Evolutionary conservation across 1,140 invertebrate genomes (phyloP).

Genomic region (Physella acuta): DNA sequence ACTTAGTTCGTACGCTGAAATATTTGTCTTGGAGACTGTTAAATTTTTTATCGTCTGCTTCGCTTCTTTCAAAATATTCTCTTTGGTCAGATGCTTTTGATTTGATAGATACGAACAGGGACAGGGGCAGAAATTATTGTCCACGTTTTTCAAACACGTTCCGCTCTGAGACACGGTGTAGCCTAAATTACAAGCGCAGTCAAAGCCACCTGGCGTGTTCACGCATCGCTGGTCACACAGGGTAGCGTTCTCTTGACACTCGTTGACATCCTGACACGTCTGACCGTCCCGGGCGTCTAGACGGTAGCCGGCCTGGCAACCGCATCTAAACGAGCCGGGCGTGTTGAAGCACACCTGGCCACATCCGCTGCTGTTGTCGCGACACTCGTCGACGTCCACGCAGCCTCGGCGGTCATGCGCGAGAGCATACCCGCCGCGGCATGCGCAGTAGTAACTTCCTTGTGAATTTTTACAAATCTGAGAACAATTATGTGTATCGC

Average conservation of each 20-base stretch:
- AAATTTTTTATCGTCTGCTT: too few species aligned
- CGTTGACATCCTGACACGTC: conserved; percentile 18
- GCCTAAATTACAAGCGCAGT: conserved; percentile 10
- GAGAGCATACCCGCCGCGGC: not conserved
- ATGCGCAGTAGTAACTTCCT: not conserved
- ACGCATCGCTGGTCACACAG: not conserved
- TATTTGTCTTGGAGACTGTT: too few species aligned
- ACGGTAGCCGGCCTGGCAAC: conserved; percentile 24
- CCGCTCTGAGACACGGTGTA: too few species aligned
- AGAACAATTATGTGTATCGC: not conserved
- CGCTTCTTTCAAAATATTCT: too few species aligned
- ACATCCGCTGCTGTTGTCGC: conserved; percentile 19
- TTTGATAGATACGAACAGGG: too few species aligned
- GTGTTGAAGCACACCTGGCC: conserved; percentile 17
- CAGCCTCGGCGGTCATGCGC: not conserved
- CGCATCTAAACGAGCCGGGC: conserved; percentile 5
- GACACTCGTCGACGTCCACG: conserved; percentile 35
- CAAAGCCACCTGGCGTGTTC: conserved; percentile 12
- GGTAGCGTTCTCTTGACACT: not conserved
- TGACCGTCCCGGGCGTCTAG: not conserved
- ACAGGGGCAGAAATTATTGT: too few species aligned
- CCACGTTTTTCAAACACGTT: too few species aligned
- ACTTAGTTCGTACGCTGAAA: too few species aligned
- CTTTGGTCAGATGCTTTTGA: too few species aligned
- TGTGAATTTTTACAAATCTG: not conserved